Base-by-base conservation (phyloP, 1,140 invertebrate genomes). In the Sinonovacula constricta region DNA sequence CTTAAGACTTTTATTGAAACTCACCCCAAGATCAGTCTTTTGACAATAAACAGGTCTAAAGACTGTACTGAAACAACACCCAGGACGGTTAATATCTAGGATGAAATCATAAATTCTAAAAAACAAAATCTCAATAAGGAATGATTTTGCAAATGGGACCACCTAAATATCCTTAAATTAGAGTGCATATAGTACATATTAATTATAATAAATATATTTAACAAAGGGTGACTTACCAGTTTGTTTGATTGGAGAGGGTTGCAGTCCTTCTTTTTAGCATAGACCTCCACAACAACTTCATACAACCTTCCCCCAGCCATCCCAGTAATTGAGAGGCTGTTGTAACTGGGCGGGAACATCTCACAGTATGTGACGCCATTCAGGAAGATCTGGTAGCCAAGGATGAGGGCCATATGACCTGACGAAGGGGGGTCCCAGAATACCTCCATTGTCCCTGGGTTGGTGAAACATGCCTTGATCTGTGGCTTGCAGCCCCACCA, bases 301-400 rank as follows among this genome's bases (percentile, higher is more conserved):
- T 91, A 91, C 54, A 80, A 68, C 31, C 85, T 68, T 18, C 87
- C 87, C 15, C 89, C 90, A 14, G 90, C 88, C 62, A 91, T 81
- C 18, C 90, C 90, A 30, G 83, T 84, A 30, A 91, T 76, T 71
- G 84, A 84, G 18, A 91, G 66, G 65, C 86, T 86, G 63, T 86
- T 88, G 71, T 88, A 85, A 34, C 65, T 79, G 18, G 83, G 80
- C 2, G 88, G 88, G 56, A 91, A 89, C 81, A 88, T 83, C 28
- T 85, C 83, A 80, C 88, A 89, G 78, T 91, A 91, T 31, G 83
- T 83, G 18, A 91, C 84, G 57, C 87, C 88, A 82, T 91, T 91
- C 63, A 91, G 67, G 70, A 85, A 90, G 30, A 91, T 71, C 87
- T 89, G 83, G 72, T 90, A 91, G 30, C 89, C 89, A 57, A 83